A percentile compares a stretch with the other conserved stretches of the same genome.
These are phyloP conservation scores for Exephanes ischioxanthus DNA, from an alignment of 2,888 invertebrate species.

Conservation along the genomic window DNA sequence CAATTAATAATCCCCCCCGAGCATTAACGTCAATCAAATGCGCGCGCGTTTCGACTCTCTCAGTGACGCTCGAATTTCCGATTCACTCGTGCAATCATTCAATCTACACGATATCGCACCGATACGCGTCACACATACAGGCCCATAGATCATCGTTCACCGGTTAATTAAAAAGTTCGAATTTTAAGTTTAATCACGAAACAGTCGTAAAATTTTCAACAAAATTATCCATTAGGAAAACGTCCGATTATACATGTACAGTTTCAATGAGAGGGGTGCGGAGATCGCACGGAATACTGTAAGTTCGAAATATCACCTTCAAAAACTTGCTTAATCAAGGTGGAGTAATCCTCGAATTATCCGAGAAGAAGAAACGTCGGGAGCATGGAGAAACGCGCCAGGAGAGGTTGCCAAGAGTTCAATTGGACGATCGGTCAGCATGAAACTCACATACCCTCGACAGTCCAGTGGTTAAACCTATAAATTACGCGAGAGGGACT, in stretches of 20 bases:
- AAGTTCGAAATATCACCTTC: constrained; percentile 12
- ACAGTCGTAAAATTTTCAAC: not conserved
- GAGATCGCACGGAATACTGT: not conserved
- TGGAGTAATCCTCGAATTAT: constrained; percentile 33
- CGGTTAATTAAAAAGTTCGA: constrained; percentile 39
- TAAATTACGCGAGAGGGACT: not conserved
- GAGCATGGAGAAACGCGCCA: not conserved
- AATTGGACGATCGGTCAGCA: constrained; percentile 47
- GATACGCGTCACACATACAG: not conserved
- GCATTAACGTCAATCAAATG: constrained; percentile 13
- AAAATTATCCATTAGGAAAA: constrained; percentile 21
- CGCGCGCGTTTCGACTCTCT: not conserved
- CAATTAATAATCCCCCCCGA: not conserved
- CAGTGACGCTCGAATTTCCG: constrained; percentile 26
- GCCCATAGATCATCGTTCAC: constrained; percentile 39
- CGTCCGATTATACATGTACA: constrained; percentile 1
- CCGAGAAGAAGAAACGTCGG: not conserved
- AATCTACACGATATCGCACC: not conserved
- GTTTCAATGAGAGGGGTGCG: not conserved
- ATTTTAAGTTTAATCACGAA: constrained; percentile 9
- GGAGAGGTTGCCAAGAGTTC: not conserved
- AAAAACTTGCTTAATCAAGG: constrained; percentile 39
- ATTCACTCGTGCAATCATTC: constrained; percentile 13
- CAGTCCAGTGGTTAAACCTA: not conserved
- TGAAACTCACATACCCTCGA: constrained; percentile 36